Evolutionary conservation across 2,113 vertebrate genomes (phyloP).

Genomic region (Podilymbus podiceps): DNA sequence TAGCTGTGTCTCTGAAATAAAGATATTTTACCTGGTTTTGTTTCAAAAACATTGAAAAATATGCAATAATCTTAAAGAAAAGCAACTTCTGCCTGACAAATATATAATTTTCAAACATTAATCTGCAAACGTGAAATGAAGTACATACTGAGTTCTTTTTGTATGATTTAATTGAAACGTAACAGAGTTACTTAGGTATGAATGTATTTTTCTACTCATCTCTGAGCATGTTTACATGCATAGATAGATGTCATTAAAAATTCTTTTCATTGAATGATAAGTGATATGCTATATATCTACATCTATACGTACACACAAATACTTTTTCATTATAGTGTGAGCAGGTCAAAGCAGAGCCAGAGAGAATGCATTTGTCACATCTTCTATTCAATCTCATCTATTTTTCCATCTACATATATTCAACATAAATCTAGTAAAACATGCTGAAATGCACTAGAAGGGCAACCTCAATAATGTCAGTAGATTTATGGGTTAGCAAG

Average conservation of each 20-base stretch:
- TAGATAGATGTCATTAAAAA: background rate
- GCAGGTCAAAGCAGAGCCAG: background rate
- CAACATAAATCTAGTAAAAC: conserved; percentile 41
- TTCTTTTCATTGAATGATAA: background rate
- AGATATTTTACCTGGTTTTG: background rate
- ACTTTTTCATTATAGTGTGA: background rate
- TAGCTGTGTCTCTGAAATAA: conserved; percentile 1
- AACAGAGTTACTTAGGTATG: background rate
- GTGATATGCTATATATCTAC: background rate
- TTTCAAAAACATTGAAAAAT: background rate
- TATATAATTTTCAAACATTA: background rate
- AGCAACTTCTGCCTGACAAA: background rate
- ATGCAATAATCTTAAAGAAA: background rate
- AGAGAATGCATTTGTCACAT: conserved; percentile 25
- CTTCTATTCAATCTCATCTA: conserved; percentile 7
- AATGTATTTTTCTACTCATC: background rate
- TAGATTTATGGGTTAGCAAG: conserved; percentile 17
- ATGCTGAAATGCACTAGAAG: background rate
- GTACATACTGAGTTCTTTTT: background rate
- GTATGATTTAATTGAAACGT: background rate
- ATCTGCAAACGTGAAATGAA: background rate
- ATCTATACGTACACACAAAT: background rate
- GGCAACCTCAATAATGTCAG: conserved; percentile 27
- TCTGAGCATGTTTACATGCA: background rate
- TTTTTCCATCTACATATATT: conserved; percentile 33